Evolutionary conservation across 2,113 vertebrate species (phyloP), one percentile per base, ranked within the genome.

Genomic region (Cepphus grylle): DNA sequence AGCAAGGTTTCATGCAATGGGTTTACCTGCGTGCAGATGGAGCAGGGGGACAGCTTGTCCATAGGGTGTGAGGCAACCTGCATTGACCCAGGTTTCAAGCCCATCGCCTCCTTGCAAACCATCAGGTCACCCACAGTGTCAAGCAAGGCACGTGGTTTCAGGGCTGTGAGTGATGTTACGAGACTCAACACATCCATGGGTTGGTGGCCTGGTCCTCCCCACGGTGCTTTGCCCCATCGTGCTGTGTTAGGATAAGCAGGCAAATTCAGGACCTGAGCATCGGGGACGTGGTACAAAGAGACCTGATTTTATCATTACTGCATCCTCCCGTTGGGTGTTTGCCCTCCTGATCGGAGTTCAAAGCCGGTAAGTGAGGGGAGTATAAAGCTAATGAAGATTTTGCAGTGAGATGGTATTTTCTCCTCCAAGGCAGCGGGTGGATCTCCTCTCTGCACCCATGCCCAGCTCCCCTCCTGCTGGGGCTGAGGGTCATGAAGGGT

Each of bases 331-430:
- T 34, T 15, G 36, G 29, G 59, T 42, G 59, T 63, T 52, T 42
- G 45, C 27, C 43, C n/a, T 40, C 45, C 7, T 26, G n/a, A 32
- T 50, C 4, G 2, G 4, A 50, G n/a, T 32, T 50, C 21, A 32
- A 50, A 50, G n/a, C 16, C 11, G n/a, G 8, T 29, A 20, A 32
- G 36, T 8, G 59, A 63, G 29, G 36, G 29, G 45, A 63, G 50
- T 27, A 26, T 19, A 19, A 8, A 38, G 15, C 27, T 49, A 38
- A 26, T 45, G n/a, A 50, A 40, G 16, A 26, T 40, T 50, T 50
- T 1, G 7, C 0, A 0, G 45, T 3, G 12, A 40, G n/a, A 23
- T 25, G 27, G 74, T 50, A 11, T 50, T 62, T 40, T 38, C 16
- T 61, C 53, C 32, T 77, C n/a, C 27, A 25, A 32, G n/a, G n/a